These are phyloP conservation scores for Lucilia cuprina DNA, from an alignment of 1,140 invertebrate species.

Conservation along the genomic window DNA sequence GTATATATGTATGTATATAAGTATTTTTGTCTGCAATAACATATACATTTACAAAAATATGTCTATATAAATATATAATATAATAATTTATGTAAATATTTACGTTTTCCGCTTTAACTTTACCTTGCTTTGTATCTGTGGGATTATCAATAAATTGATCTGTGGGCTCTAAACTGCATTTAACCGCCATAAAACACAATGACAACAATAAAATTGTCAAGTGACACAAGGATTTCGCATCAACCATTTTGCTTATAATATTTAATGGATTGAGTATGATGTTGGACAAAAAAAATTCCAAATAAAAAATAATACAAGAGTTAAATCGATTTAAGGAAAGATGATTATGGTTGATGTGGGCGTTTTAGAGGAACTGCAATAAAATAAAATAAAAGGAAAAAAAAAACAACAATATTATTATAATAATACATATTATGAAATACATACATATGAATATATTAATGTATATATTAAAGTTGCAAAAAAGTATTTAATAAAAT, in stretches of 20 bases:
- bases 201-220: constrained; percentile 27
- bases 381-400: not conserved
- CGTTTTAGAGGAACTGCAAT: not conserved
- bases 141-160: constrained; percentile 29
- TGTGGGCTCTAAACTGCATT: constrained; percentile 15
- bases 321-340: not conserved
- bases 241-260: constrained; percentile 16
- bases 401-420: not conserved
- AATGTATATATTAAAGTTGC: too few species aligned
- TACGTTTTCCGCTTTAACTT: not conserved
- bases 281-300: not conserved
- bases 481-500: not conserved
- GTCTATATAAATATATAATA: too few species aligned
- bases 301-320: not conserved
- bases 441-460: too few species aligned
- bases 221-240: constrained; percentile 26
- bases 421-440: too few species aligned
- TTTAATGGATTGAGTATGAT: not conserved
- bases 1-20: not conserved
- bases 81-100: not conserved
- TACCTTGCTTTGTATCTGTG: constrained; percentile 27
- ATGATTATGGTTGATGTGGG: not conserved
- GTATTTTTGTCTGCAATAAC: too few species aligned
- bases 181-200: constrained; percentile 19
- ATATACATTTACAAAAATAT: not conserved